These are phyloP conservation scores for Rhynchonycteris naso DNA, from an alignment of 2,797 vertebrate species.

Conservation along the genomic window DNA sequence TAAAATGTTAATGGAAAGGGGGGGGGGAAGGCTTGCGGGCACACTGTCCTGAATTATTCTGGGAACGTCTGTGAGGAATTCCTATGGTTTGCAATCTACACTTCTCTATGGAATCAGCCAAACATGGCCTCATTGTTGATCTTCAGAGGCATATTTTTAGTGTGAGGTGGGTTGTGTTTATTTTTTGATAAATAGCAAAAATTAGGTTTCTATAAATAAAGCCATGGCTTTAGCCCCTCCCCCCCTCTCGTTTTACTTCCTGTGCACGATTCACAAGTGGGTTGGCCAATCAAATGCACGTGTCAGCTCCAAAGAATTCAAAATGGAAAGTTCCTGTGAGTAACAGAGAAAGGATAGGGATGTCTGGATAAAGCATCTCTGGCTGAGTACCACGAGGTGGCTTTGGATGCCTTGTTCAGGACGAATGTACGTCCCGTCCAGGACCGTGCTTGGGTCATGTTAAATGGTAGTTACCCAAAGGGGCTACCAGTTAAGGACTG, in stretches of 20 bases:
- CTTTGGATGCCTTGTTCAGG: rapidly evolving
- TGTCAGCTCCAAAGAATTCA: conserved; percentile 61
- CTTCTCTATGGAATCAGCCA: conserved; percentile 74
- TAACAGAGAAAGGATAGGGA: background rate
- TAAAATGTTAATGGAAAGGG: conserved; percentile 21
- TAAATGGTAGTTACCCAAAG: too few relatives aligned
- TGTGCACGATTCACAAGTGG: conserved; percentile 80
- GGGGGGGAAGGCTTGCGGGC: conserved; percentile 64
- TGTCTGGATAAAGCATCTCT: rapidly evolving
- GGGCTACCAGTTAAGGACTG: rapidly evolving
- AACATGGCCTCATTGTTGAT: conserved; percentile 79
- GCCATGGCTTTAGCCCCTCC: conserved; percentile 51
- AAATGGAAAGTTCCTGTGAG: conserved; percentile 65
- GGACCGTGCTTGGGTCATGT: rapidly evolving
- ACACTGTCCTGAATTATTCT: background rate
- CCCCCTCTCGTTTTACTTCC: conserved; percentile 74
- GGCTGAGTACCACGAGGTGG: rapidly evolving
- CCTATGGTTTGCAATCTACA: conserved; percentile 71
- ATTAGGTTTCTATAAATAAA: conserved; percentile 86
- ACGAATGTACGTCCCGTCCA: rapidly evolving
- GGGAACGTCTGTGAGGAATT: conserved; percentile 73
- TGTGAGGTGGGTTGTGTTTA: conserved; percentile 79
- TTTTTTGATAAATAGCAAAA: conserved; percentile 84
- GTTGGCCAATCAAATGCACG: conserved; percentile 68
- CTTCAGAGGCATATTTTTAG: conserved; percentile 79